Evolutionary conservation across 2,888 invertebrate genomes (phyloP).

Genomic region (Branchinecta sandiegonensis): DNA sequence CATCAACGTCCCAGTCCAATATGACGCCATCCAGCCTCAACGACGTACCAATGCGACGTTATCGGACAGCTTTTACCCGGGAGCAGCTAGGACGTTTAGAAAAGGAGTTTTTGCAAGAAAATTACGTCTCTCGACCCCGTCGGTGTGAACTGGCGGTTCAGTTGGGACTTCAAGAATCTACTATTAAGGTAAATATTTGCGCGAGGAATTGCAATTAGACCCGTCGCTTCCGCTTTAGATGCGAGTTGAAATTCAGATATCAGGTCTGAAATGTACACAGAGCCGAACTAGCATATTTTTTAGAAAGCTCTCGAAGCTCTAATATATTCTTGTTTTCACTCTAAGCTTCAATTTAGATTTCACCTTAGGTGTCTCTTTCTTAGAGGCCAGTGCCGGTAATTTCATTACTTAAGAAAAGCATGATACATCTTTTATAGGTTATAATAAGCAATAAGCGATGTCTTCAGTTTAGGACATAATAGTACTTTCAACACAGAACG

Average conservation of each 20-base stretch:
- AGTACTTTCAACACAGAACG: too few species aligned
- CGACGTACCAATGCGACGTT: conserved; percentile 48
- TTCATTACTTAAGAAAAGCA: too few species aligned
- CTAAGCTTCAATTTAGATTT: background rate
- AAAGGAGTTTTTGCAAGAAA: conserved; percentile 91
- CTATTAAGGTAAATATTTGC: conserved; percentile 67
- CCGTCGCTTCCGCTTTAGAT: conserved; percentile 16
- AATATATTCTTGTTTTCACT: background rate
- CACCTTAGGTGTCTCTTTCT: too few species aligned
- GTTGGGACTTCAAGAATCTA: conserved; percentile 84
- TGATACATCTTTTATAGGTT: too few species aligned
- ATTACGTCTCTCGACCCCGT: conserved; percentile 88
- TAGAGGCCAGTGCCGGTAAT: too few species aligned
- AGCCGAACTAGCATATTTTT: background rate
- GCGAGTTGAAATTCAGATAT: background rate
- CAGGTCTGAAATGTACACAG: background rate
- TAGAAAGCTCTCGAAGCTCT: conserved; percentile 22
- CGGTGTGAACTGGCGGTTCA: conserved; percentile 88
- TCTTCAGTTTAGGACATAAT: too few species aligned
- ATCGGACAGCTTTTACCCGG: conserved; percentile 90
- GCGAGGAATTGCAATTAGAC: conserved; percentile 7
- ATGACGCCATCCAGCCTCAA: conserved; percentile 13
- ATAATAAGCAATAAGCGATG: too few species aligned
- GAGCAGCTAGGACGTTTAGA: conserved; percentile 84
- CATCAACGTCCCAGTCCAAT: background rate